A percentile compares a stretch with the other conserved stretches of the same genome.
Conservation (phyloP, 53 echinoderm and acorn worm genomes). For the Antedon mediterranea region DNA sequence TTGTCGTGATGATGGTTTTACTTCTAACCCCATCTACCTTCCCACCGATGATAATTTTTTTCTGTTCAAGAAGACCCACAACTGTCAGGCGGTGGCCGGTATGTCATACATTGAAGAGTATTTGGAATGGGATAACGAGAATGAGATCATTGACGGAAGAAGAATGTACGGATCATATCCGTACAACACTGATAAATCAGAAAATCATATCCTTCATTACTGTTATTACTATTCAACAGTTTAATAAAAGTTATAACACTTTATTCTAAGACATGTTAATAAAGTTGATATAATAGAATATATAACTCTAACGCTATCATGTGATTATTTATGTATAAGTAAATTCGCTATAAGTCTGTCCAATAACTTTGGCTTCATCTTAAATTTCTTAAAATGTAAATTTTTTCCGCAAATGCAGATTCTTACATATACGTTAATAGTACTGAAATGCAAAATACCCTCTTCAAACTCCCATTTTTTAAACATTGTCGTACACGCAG, state of each 20-base stretch:
- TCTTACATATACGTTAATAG: no score
- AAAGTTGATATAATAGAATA: no score
- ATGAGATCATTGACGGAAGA: neutral
- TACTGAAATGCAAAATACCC: no score
- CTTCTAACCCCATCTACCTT: slow-evolving; percentile 11
- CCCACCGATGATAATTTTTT: slow-evolving; percentile 23
- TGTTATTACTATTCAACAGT: neutral
- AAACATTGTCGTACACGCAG: no score
- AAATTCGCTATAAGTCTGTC: no score
- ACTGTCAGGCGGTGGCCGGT: slow-evolving; percentile 16
- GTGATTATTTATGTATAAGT: no score
- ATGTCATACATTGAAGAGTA: neutral
- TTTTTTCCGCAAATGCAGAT: no score
- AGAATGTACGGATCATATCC: neutral
- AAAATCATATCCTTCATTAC: neutral
- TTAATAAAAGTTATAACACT: neutral
- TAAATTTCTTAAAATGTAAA: no score
- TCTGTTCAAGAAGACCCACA: slow-evolving; percentile 18
- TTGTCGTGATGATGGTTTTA: slow-evolving; percentile 26
- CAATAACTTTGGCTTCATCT: no score
- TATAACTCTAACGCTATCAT: no score
- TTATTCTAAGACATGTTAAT: no score
- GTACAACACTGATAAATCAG: neutral
- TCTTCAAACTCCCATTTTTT: no score
- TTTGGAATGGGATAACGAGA: neutral